Conservation (phyloP, 1,140 invertebrate genomes). For the Saccostrea glomerata region DNA sequence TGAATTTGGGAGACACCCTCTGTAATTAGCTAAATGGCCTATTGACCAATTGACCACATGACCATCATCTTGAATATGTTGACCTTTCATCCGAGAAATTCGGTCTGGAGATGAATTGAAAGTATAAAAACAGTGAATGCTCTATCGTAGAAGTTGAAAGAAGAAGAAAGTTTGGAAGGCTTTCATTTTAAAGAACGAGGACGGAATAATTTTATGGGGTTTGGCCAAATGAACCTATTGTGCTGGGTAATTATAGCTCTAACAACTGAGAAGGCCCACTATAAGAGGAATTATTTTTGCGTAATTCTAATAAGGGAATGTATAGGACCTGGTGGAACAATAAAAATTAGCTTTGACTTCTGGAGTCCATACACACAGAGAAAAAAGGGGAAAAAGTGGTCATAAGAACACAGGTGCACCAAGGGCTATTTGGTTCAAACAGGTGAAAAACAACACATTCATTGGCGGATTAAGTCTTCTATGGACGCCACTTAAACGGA, state of each 20-base stretch:
- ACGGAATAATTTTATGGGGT: background rate
- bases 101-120: background rate
- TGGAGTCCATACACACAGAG: background rate
- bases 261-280: no score
- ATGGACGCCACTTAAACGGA: constrained; percentile 18
- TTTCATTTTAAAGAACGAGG: background rate
- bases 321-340: background rate
- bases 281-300: background rate
- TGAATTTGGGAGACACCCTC: background rate
- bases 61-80: background rate
- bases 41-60: background rate
- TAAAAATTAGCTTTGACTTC: background rate
- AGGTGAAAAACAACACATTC: background rate
- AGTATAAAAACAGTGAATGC: background rate
- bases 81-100: background rate
- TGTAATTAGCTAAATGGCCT: background rate
- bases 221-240: background rate
- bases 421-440: background rate
- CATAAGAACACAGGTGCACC: background rate
- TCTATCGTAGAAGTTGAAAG: background rate
- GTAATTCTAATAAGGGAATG: background rate
- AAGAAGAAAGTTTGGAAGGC: background rate
- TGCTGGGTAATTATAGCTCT: background rate
- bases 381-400: background rate
- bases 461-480: background rate